These are phyloP conservation scores for Lordiphosa clarofinis DNA, from an alignment of 1,140 invertebrate genomes.

Conservation along the genomic window DNA sequence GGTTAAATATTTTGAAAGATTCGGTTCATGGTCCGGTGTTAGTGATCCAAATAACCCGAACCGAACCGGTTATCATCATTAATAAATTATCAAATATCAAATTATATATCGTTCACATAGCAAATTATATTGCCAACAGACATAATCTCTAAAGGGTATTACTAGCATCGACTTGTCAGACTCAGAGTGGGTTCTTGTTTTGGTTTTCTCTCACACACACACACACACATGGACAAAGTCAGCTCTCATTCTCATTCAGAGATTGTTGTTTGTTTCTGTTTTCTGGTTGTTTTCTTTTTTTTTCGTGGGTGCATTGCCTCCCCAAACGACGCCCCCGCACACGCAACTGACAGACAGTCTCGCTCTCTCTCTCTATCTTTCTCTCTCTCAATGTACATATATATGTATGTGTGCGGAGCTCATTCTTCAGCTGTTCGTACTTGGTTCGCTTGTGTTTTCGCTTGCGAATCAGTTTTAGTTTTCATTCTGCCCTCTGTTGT, in stretches of 20 bases:
- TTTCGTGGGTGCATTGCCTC: conserved; percentile 66
- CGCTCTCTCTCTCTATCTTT: conserved; percentile 11
- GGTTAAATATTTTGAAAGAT: no score
- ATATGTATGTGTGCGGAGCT: conserved; percentile 4
- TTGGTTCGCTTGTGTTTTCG: conserved; percentile 11
- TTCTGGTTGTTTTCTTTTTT: conserved; percentile 24
- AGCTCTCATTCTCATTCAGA: conserved; percentile 49
- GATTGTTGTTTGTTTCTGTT: conserved; percentile 35
- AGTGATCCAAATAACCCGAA: no score
- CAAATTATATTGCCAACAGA: no score
- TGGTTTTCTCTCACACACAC: conserved; percentile 7
- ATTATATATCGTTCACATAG: no score
- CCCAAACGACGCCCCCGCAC: conserved; percentile 38
- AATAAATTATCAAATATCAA: no score
- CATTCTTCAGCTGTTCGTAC: conserved; percentile 40
- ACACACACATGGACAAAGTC: background rate
- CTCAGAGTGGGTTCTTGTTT: background rate
- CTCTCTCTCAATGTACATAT: conserved; percentile 22
- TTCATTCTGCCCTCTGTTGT: conserved; percentile 62
- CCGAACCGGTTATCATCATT: no score
- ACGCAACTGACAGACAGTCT: conserved; percentile 29
- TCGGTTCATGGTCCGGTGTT: no score
- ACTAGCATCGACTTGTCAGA: no score
- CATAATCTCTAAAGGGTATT: no score
- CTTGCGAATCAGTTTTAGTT: conserved; percentile 38